A percentile compares a stretch with the other conserved stretches of the same genome.
These are phyloP conservation scores for Timandra comae DNA, from an alignment of 2,888 invertebrate species.

Conservation along the genomic window DNA sequence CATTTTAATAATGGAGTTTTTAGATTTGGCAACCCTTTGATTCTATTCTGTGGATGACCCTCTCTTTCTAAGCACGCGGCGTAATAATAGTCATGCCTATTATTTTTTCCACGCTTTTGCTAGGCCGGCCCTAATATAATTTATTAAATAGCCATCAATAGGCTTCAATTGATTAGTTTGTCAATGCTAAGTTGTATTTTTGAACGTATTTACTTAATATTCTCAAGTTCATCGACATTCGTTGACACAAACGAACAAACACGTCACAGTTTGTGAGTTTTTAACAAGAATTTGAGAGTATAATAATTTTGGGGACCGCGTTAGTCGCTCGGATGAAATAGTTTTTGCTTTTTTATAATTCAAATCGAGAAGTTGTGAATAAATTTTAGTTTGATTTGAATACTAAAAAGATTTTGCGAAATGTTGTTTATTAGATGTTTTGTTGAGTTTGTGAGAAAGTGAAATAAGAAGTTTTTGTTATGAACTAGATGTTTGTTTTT, in stretches of 20 bases:
- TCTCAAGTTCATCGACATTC: conserved; percentile 41
- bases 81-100: conserved; percentile 33
- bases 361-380: conserved; percentile 14
- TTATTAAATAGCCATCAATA: conserved; percentile 5
- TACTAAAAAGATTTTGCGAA: too few relatives aligned
- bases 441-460: too few relatives aligned
- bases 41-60: conserved; percentile 52
- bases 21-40: conserved; percentile 69
- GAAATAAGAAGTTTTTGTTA: too few relatives aligned
- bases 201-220: too few relatives aligned
- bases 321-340: conserved; percentile 11
- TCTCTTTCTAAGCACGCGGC: conserved; percentile 43
- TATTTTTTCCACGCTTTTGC: conserved; percentile 31
- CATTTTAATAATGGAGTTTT: conserved; percentile 46
- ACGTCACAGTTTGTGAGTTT: conserved; percentile 35
- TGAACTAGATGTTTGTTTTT: conserved; percentile 25
- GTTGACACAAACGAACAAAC: conserved; percentile 31
- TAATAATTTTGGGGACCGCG: conserved; percentile 28
- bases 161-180: conserved; percentile 16
- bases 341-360: conserved; percentile 8
- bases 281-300: conserved; percentile 42
- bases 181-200: neutral
- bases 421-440: too few relatives aligned
- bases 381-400: too few relatives aligned
- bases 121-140: conserved; percentile 4